Conservation (phyloP, 2,888 invertebrate species). For the Fabriciana adippe region DNA sequence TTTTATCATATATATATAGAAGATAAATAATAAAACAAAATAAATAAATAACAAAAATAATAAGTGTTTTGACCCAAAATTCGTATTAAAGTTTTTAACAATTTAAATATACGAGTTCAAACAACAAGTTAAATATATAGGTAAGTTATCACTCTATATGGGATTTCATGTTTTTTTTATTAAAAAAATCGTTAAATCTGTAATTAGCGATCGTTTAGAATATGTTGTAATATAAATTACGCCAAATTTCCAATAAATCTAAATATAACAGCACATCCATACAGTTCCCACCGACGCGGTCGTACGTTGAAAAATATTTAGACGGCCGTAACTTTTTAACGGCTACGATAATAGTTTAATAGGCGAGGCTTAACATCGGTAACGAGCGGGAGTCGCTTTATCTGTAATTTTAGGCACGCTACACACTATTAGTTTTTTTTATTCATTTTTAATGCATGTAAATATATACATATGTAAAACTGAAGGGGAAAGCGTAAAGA, state of each 20-base stretch:
- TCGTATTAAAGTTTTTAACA: no score
- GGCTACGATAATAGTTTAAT: slow-evolving; percentile 67
- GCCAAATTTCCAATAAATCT: slow-evolving; percentile 6
- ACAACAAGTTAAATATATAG: no score
- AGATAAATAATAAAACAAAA: no score
- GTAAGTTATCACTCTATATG: no score
- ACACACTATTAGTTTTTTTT: slow-evolving; percentile 9
- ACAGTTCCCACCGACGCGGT: slow-evolving; percentile 24
- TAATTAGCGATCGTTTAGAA: not conserved
- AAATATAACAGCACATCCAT: slow-evolving; percentile 8
- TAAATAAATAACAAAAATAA: no score
- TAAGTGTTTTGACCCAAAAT: no score
- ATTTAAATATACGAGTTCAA: no score
- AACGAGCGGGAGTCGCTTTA: slow-evolving; percentile 29
- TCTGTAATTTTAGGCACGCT: slow-evolving; percentile 6
- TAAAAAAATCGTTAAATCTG: no score
- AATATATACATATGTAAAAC: not conserved
- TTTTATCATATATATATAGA: no score
- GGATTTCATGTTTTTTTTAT: no score
- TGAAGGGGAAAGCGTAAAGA: no score
- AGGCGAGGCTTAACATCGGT: slow-evolving; percentile 50
- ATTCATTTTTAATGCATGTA: not conserved
- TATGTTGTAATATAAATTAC: not conserved
- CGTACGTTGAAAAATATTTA: slow-evolving; percentile 59
- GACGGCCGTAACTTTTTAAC: slow-evolving; percentile 68